These are phyloP conservation scores for Porites cylindrica DNA, from an alignment of 92 coral and sea anemone genomes.

Conservation along the genomic window DNA sequence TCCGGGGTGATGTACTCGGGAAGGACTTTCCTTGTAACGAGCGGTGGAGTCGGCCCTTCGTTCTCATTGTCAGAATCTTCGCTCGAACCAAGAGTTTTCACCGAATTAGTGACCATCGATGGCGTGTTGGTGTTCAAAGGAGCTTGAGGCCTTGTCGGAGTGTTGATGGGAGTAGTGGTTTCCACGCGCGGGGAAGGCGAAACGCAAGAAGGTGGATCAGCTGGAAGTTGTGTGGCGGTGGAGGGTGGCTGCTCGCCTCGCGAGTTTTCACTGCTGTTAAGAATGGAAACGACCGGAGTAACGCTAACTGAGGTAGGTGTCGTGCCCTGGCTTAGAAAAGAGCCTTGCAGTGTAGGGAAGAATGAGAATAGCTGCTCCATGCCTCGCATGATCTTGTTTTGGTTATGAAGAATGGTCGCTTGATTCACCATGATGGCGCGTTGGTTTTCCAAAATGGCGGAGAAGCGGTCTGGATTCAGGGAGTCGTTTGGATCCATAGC, in stretches of 20 bases:
- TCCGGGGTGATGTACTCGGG: slow-evolving; percentile 58
- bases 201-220: slow-evolving; percentile 54
- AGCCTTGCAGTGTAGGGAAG: slow-evolving; percentile 72
- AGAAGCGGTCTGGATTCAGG: slow-evolving; percentile 87
- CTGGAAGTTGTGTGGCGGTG: slow-evolving; percentile 40
- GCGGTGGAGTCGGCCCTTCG: slow-evolving; percentile 31
- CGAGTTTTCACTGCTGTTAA: slow-evolving; percentile 35
- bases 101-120: slow-evolving; percentile 2
- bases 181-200: slow-evolving; percentile 83
- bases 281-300: slow-evolving; percentile 13
- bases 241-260: slow-evolving; percentile 72
- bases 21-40: not conserved
- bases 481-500: slow-evolving; percentile 85
- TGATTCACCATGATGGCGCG: slow-evolving; percentile 98
- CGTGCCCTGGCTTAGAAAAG: slow-evolving; percentile 38
- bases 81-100: slow-evolving; percentile 34
- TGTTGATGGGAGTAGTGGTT: slow-evolving; percentile 47
- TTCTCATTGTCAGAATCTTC: slow-evolving; percentile 42
- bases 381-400: slow-evolving; percentile 92
- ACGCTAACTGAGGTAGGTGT: slow-evolving; percentile 20
- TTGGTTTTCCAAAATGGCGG: slow-evolving; percentile 99
- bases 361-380: slow-evolving; percentile 80
- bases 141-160: slow-evolving; percentile 57
- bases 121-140: slow-evolving; percentile 52
- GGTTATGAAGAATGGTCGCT: slow-evolving; percentile 92